Conservation (phyloP, 2,797 vertebrate genomes). For the Notolabrus celidotus region DNA sequence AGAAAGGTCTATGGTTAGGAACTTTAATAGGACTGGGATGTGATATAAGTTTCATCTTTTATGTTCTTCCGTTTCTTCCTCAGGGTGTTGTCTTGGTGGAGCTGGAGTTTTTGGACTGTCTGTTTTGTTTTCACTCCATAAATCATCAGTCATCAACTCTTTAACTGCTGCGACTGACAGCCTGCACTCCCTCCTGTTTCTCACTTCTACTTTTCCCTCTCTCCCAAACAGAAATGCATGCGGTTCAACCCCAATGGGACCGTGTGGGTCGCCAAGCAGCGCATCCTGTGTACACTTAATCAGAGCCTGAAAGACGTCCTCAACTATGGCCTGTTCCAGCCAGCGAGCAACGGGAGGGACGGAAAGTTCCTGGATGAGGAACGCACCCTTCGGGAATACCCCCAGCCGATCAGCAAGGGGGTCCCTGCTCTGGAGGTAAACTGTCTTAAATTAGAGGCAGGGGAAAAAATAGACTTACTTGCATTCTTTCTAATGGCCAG, state of each 20-base stretch:
- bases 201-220: not conserved
- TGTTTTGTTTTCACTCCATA: no score
- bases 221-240: conserved; percentile 90
- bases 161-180: no score
- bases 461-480: no score
- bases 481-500: no score
- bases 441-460: no score
- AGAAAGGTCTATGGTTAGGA: no score
- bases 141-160: no score
- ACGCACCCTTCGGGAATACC: conserved; percentile 91
- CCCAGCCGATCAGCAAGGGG: conserved; percentile 89
- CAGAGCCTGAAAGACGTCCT: conserved; percentile 96
- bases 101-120: no score
- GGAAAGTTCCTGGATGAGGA: conserved; percentile 97
- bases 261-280: conserved; percentile 94
- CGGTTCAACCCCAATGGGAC: conserved; percentile 92
- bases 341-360: conserved; percentile 88
- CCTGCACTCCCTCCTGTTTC: fast-evolving
- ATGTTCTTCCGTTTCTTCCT: no score
- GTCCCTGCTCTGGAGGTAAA: conserved; percentile 93
- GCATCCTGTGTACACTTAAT: conserved; percentile 92
- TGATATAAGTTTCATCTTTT: no score
- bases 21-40: no score
- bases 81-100: no score
- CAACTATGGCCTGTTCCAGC: conserved; percentile 97